Evolutionary conservation across 2,113 vertebrate genomes (phyloP), one percentile per base, ranked within the genome.

Genomic region (Andinoacara biseriatus): DNA sequence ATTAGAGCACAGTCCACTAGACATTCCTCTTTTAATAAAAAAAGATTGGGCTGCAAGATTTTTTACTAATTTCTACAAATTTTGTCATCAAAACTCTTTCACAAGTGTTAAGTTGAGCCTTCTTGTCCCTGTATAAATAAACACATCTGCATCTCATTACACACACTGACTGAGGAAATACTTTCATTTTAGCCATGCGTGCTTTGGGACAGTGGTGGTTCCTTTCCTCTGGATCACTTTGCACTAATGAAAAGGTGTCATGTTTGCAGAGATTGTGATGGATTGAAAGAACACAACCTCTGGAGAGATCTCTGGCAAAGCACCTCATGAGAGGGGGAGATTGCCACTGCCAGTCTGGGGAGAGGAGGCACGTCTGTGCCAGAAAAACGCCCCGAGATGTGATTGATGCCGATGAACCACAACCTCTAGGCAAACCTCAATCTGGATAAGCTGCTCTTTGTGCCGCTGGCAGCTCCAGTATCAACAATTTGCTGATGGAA

Each of bases 221-320:
- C 56, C n/a, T 29, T 49, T 87, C 60, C 61, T 83, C 76, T 72
- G 46, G 29, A 90, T 82, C 93, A 93, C 91, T 91, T 91, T 91
- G 65, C 87, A 59, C 80, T 92, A 94, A 94, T 94, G 91, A 91
- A 93, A 89, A 90, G 78, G 60, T 87, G 86, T 85, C 86, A 77
- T 81, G 84, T 93, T 87, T 63, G 40, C 80, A 58, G 43, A 79
- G 82, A 72, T 76, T 67, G 18, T 93, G 93, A 95, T 94, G 91
- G 87, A 95, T 95, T 89, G 89, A 83, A 74, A 74, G 86, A 90
- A 74, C 78, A 75, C 86, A 86, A 79, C 90, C 92, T 87, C 69
- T 59, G 54, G 83, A 88, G 74, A 80, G 69, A 82, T 85, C 74
- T 81, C 81, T 95, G 93, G 90, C 93, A 80, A 62, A 2, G 65